Conservation (phyloP, 2,888 invertebrate species). For the Lithosia quadra region DNA sequence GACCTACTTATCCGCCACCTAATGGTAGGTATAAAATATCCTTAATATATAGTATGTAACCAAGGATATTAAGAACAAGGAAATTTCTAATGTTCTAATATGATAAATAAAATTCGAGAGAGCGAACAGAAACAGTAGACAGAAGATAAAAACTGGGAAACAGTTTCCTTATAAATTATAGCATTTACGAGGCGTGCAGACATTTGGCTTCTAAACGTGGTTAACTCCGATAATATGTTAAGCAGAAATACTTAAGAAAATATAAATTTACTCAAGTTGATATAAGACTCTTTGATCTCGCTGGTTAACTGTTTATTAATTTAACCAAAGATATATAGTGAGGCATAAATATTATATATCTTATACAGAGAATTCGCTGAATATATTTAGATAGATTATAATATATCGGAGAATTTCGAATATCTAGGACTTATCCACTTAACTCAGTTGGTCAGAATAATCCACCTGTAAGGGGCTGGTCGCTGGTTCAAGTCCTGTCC, state of each 20-base stretch:
- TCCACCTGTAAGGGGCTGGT: too few relatives aligned
- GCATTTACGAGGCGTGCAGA: not conserved
- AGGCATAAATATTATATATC: not conserved
- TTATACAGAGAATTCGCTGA: not conserved
- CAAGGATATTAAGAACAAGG: too few relatives aligned
- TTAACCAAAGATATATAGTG: not conserved
- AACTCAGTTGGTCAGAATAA: too few relatives aligned
- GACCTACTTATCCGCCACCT: too few relatives aligned
- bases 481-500: too few relatives aligned
- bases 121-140: not conserved
- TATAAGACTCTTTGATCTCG: not conserved
- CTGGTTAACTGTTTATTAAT: not conserved
- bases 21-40: too few relatives aligned
- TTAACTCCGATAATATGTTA: slow-evolving; percentile 4
- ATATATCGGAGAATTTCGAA: too few relatives aligned
- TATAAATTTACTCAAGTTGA: not conserved
- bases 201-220: not conserved
- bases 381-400: too few relatives aligned
- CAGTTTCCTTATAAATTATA: slow-evolving; percentile 1
- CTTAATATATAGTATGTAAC: too few relatives aligned
- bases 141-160: not conserved
- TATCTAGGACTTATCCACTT: too few relatives aligned
- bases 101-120: not conserved
- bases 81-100: not conserved
- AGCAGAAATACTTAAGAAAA: slow-evolving; percentile 10